A percentile compares a stretch with the other conserved stretches of the same genome.
Evolutionary conservation across 64 coral and sea anemone species (phyloP).

Genomic region (Platygyra sinensis): DNA sequence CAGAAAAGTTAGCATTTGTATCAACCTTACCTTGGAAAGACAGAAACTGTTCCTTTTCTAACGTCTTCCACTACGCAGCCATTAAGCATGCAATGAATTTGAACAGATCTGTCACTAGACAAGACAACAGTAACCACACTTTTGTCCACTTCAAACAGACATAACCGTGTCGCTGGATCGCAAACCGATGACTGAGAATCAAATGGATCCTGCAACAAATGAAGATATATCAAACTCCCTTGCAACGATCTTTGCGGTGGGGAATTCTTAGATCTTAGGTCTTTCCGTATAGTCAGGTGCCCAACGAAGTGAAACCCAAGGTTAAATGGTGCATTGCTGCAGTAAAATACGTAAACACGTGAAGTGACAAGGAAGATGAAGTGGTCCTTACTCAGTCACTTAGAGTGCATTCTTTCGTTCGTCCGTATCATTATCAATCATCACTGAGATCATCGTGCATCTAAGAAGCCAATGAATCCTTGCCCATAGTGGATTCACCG

Average conservation of each 20-base stretch:
- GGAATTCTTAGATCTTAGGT: too few species aligned
- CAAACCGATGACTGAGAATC: constrained; percentile 65
- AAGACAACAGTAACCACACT: constrained; percentile 54
- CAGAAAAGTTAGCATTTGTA: neutral
- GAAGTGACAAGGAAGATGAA: too few species aligned
- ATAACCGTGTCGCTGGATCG: constrained; percentile 49
- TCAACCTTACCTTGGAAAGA: constrained; percentile 79
- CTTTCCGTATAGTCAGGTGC: too few species aligned
- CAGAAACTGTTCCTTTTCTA: constrained; percentile 63
- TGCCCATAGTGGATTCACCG: too few species aligned
- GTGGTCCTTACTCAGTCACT: too few species aligned
- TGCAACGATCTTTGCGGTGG: neutral
- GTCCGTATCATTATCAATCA: too few species aligned
- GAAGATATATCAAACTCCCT: neutral
- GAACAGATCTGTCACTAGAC: constrained; percentile 76
- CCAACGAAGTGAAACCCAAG: neutral
- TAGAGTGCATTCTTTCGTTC: too few species aligned
- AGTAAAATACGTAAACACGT: neutral
- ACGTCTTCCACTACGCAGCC: constrained; percentile 81
- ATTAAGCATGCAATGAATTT: constrained; percentile 73
- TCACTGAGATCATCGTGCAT: too few species aligned
- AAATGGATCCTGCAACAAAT: constrained; percentile 73
- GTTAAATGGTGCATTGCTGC: neutral
- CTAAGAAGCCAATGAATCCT: too few species aligned
- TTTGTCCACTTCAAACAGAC: constrained; percentile 69